Evolutionary conservation across 2,113 vertebrate species (phyloP).

Genomic region (Narcine bancroftii): DNA sequence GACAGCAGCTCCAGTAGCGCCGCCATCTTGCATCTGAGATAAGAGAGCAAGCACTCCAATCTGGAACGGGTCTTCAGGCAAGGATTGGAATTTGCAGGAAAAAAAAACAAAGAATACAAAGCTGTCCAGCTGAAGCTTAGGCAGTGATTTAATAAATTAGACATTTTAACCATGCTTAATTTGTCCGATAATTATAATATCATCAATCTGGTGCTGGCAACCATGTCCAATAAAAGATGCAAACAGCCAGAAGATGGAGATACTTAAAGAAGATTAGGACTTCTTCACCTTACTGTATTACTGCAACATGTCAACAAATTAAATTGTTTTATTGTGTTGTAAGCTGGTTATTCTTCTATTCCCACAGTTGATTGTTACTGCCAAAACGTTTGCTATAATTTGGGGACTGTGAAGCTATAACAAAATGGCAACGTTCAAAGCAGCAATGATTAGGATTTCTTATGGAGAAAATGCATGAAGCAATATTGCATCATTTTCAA

Average conservation of each 20-base stretch:
- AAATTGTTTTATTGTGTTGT: slow-evolving; percentile 35
- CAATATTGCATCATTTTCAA: background rate
- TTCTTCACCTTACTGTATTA: slow-evolving; percentile 26
- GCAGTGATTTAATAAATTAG: slow-evolving; percentile 26
- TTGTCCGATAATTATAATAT: background rate
- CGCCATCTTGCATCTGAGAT: no score
- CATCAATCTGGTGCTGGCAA: background rate
- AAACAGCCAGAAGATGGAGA: slow-evolving; percentile 31
- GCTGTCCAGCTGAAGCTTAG: slow-evolving; percentile 5
- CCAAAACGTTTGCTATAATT: slow-evolving; percentile 22
- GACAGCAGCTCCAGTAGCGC: no score
- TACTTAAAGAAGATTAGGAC: slow-evolving; percentile 26
- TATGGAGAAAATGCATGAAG: background rate
- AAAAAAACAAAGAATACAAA: background rate
- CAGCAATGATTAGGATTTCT: slow-evolving; percentile 1
- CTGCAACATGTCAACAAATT: slow-evolving; percentile 32
- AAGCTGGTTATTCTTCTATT: slow-evolving; percentile 31
- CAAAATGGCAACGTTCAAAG: background rate
- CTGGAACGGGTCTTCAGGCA: background rate
- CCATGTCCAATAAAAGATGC: slow-evolving; percentile 6
- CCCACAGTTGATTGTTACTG: slow-evolving; percentile 21
- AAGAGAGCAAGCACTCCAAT: background rate
- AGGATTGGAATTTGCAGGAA: background rate
- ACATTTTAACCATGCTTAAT: slow-evolving; percentile 21
- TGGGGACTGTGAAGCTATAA: background rate